A percentile compares a stretch with the other conserved stretches of the same genome.
Conservation (phyloP, 2,113 vertebrate species). For the Phalacrocorax carbo region DNA sequence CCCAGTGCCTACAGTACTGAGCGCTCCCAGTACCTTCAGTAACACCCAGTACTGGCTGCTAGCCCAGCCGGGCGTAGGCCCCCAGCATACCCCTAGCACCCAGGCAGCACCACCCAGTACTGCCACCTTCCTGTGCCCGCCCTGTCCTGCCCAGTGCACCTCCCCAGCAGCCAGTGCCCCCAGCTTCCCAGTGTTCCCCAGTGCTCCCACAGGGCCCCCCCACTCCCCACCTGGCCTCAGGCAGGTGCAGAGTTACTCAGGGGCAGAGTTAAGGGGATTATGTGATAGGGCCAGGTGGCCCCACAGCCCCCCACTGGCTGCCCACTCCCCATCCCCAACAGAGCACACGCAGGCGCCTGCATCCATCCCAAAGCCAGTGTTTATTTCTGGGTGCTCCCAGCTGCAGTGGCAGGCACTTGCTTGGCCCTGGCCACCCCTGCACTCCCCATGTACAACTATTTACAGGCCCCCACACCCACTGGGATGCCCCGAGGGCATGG, state of each 20-base stretch:
- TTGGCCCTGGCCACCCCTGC: background rate
- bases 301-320: background rate
- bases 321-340: background rate
- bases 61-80: background rate
- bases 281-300: accelerated
- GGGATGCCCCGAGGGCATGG: background rate
- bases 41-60: background rate
- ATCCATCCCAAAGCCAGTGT: background rate
- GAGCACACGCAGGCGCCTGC: background rate
- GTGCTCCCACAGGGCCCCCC: background rate
- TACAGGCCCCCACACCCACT: background rate
- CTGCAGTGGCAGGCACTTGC: background rate
- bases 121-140: background rate
- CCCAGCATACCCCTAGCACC: accelerated
- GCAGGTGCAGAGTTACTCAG: background rate
- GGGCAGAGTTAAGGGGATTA: background rate
- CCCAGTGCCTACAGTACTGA: background rate
- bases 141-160: background rate
- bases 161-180: too few relatives aligned
- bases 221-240: background rate
- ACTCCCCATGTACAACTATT: background rate
- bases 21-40: background rate
- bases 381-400: background rate
- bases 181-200: background rate
- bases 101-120: too few relatives aligned